A percentile compares a stretch with the other conserved stretches of the same genome.
Evolutionary conservation across 2,113 vertebrate species (phyloP).

Genomic region (Amia ocellicauda): DNA sequence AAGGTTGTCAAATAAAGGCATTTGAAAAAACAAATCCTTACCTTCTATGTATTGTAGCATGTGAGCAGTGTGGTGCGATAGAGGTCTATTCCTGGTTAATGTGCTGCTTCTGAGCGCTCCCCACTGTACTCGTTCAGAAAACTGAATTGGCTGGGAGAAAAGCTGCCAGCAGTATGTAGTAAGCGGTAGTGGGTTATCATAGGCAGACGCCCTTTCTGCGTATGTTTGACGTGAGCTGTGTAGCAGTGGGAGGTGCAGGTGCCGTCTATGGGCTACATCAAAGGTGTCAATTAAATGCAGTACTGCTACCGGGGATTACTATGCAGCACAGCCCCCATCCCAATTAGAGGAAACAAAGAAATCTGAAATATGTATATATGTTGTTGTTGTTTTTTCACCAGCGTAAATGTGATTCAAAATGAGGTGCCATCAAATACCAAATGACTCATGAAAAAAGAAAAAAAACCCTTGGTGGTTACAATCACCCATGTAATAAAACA

Average conservation of each 20-base stretch:
- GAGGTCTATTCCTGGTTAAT: constrained; percentile 11
- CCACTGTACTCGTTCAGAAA: constrained; percentile 18
- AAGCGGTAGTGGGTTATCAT: constrained; percentile 66
- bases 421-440: constrained; percentile 56
- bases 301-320: constrained; percentile 50
- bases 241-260: constrained; percentile 74
- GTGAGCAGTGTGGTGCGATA: constrained; percentile 53
- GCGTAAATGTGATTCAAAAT: constrained; percentile 67
- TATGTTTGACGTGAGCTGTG: constrained; percentile 74
- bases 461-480: no score
- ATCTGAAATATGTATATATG: constrained; percentile 36
- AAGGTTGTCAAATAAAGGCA: no score
- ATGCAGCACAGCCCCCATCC: constrained; percentile 56
- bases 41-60: constrained; percentile 80
- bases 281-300: constrained; percentile 73
- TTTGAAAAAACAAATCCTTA: constrained; percentile 58
- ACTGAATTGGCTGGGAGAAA: constrained; percentile 42
- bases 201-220: constrained; percentile 72
- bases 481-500: no score
- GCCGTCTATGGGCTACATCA: constrained; percentile 74
- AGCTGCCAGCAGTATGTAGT: constrained; percentile 60
- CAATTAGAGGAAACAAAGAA: constrained; percentile 53
- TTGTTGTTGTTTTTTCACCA: no score
- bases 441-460: constrained; percentile 15
- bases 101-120: constrained; percentile 20